phyloP scores from a whole-genome alignment of 2,888 invertebrate species.

The Eremobia ochroleuca region DNA sequence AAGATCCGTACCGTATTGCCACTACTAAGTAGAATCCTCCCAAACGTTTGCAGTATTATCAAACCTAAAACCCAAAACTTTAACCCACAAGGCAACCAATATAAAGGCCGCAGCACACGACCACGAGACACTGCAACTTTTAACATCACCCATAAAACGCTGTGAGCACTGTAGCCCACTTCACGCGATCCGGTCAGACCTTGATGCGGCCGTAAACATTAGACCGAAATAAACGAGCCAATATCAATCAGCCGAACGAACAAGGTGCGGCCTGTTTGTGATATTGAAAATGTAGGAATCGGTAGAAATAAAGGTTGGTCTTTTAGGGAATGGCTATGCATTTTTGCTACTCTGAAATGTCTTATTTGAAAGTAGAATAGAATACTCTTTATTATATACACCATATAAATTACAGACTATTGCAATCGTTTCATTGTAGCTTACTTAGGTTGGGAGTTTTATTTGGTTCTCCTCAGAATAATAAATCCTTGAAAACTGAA shows the following conservation, averaged over 20 bases:
- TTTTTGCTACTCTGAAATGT: background rate
- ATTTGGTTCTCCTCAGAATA: background rate
- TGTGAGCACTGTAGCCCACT: conserved; percentile 66
- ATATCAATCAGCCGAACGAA: conserved; percentile 70
- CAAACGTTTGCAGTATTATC: background rate
- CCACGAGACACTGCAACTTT: conserved; percentile 62
- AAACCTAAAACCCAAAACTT: conserved; percentile 2
- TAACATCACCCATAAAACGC: conserved; percentile 66
- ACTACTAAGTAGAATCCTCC: too few relatives aligned
- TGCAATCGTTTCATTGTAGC: background rate
- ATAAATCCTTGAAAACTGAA: too few relatives aligned
- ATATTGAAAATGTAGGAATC: conserved; percentile 57
- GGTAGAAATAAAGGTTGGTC: conserved; percentile 24
- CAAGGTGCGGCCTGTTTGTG: conserved; percentile 59
- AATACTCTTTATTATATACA: too few relatives aligned
- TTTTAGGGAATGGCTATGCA: conserved; percentile 2
- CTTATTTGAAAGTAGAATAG: conserved; percentile 8
- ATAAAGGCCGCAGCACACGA: conserved; percentile 6
- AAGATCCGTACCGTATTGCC: too few relatives aligned
- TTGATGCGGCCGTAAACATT: conserved; percentile 71
- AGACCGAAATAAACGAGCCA: conserved; percentile 70
- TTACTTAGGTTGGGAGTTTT: background rate
- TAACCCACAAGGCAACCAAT: conserved; percentile 5
- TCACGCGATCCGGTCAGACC: conserved; percentile 69
- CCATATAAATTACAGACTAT: too few relatives aligned